These are phyloP conservation scores for Drosophila stalkeri DNA, from an alignment of 2,888 invertebrate genomes.

Conservation along the genomic window DNA sequence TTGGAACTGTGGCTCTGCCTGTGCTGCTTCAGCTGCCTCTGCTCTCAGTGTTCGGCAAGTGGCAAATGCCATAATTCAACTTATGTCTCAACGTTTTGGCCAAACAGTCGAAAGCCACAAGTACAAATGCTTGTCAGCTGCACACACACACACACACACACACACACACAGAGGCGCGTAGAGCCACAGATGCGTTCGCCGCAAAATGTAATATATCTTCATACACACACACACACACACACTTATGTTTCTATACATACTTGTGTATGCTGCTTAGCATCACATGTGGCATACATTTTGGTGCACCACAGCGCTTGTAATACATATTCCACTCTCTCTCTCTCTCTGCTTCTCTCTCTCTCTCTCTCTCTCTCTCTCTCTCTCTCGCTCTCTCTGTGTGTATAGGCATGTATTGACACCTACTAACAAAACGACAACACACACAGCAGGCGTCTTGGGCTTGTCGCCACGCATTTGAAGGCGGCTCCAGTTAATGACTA, in stretches of 20 bases:
- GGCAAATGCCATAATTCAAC: slow-evolving; percentile 68
- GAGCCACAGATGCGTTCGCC: slow-evolving; percentile 24
- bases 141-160: slow-evolving; percentile 12
- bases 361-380: slow-evolving; percentile 14
- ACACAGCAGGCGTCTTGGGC: slow-evolving; percentile 38
- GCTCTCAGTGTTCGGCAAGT: slow-evolving; percentile 32
- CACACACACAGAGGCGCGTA: slow-evolving; percentile 11
- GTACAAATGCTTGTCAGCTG: slow-evolving; percentile 69
- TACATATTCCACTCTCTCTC: slow-evolving; percentile 16
- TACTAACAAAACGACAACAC: slow-evolving; percentile 44
- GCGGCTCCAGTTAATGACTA: slow-evolving; percentile 67
- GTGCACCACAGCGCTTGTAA: slow-evolving; percentile 62
- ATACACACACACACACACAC: slow-evolving; percentile 25
- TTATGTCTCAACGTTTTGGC: slow-evolving; percentile 38
- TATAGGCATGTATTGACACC: slow-evolving; percentile 51
- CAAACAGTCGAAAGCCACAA: slow-evolving; percentile 58
- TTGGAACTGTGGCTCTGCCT: not conserved
- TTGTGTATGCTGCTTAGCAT: slow-evolving; percentile 48
- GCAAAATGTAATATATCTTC: slow-evolving; percentile 68
- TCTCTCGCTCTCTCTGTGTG: slow-evolving; percentile 15
- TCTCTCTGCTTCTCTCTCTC: not conserved
- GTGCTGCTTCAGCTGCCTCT: slow-evolving; percentile 10
- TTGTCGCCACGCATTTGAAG: slow-evolving; percentile 30
- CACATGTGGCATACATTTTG: slow-evolving; percentile 60
- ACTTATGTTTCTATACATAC: slow-evolving; percentile 11